Base-by-base conservation (phyloP, 64 coral and sea anemone genomes). In the Pocillopora verrucosa region DNA sequence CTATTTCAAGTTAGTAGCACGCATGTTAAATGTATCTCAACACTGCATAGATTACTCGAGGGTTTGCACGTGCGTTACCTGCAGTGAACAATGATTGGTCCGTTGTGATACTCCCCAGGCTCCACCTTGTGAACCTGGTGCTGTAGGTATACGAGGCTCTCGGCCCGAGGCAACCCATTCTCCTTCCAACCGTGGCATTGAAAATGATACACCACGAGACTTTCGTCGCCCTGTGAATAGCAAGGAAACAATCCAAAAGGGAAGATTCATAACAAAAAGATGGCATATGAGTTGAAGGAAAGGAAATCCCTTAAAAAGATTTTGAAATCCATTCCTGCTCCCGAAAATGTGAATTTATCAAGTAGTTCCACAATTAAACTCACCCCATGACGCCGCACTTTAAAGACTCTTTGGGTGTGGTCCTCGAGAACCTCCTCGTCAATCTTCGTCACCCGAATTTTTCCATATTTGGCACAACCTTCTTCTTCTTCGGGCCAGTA, bases 61-160 rank as follows among this genome's bases (percentile, higher is more conserved):
- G 41, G 41, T 51, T 51, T 11, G 22, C 20, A 56, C 7, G 17
- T 36, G 19, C 20, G 65, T 65, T 56, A 96, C 94, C 94, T 93
- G 91, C 94, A 96, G 87, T 96, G 94, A 34, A 96, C 88, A 25
- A 96, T 87, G 38, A 88, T 86, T 34, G 94, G 91, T 12, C 91
- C 94, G 72, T 89, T 75, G 60, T 73, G 87, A 9, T 92, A 90
- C 68, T 85, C 85, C 22, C 87, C 77, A 61, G 80, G 77, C 78
- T 93, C 91, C 74, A 96, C 89, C 38, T 96, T 96, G 76, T 96
- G 94, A 4, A 96, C 82, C 77, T 96, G 94, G 11, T 96, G 91
- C 20, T 96, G 92, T 19, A 96, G 68, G 62, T 86, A 96, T 36
- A 96, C 88, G 10, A 96, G 91, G 17, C 91, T 88, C 7, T 92